Percentiles rank a stretch among this genome's conserved stretches.
Conservation (phyloP, 2,888 invertebrate genomes). For the Zygothrica quintamaculata region DNA sequence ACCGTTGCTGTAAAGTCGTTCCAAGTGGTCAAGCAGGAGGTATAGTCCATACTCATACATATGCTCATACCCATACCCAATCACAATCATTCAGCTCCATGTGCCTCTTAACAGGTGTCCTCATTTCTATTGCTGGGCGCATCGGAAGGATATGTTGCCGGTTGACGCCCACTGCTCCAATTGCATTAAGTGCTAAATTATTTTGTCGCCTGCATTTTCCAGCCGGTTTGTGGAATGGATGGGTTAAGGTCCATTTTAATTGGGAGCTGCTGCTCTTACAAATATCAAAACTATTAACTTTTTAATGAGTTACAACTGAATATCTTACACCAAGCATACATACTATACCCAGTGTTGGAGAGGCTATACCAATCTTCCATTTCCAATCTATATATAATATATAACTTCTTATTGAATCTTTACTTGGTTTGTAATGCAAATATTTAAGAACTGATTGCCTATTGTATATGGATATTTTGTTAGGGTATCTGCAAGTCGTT, state of each 20-base stretch:
- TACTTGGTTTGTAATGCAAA: too few relatives aligned
- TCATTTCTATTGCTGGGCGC: constrained; percentile 8
- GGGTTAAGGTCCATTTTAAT: constrained; percentile 25
- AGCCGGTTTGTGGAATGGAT: constrained; percentile 7
- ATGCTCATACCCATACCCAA: constrained; percentile 17
- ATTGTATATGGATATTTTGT: background rate
- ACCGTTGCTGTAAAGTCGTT: constrained; percentile 36
- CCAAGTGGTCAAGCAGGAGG: constrained; percentile 31
- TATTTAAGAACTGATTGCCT: too few relatives aligned
- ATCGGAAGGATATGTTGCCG: constrained; percentile 51
- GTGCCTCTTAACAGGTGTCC: background rate
- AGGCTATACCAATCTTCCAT: too few relatives aligned
- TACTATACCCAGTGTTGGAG: too few relatives aligned
- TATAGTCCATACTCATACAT: background rate
- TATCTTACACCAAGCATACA: too few relatives aligned
- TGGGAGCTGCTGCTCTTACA: background rate
- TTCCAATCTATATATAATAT: too few relatives aligned
- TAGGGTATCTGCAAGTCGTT: constrained; percentile 18
- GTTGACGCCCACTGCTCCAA: constrained; percentile 58
- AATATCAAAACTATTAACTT: background rate
- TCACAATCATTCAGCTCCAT: background rate
- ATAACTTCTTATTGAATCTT: too few relatives aligned
- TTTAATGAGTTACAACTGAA: too few relatives aligned
- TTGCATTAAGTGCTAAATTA: constrained; percentile 64
- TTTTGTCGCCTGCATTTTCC: constrained; percentile 59